Percentiles rank a stretch among this genome's conserved stretches.
Evolutionary conservation across 2,888 invertebrate genomes (phyloP).

Genomic region (Rhingia rostrata): DNA sequence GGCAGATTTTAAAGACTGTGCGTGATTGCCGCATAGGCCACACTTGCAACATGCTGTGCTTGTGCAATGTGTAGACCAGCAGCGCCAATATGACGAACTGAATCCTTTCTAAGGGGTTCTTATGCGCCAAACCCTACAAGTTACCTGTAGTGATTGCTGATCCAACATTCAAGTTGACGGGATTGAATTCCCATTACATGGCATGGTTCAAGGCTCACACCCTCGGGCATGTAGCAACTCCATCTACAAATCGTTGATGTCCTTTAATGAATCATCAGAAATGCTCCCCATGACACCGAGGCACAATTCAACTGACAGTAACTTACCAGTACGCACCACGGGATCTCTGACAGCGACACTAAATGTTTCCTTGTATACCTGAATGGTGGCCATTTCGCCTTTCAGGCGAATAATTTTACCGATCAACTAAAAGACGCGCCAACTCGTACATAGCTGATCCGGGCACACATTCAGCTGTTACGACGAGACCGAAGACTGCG

Average conservation of each 20-base stretch:
- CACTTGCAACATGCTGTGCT: slow-evolving; percentile 98
- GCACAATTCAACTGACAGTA: slow-evolving; percentile 98
- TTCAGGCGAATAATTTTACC: slow-evolving; percentile 99
- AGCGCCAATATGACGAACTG: slow-evolving; percentile 96
- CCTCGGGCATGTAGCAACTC: slow-evolving; percentile 99
- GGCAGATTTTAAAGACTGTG: slow-evolving; percentile 98
- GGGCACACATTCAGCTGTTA: slow-evolving; percentile 99
- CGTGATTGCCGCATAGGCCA: slow-evolving; percentile 99
- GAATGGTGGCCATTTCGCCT: slow-evolving; percentile 99
- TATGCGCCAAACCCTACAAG: slow-evolving; percentile 96
- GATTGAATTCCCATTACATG: slow-evolving; percentile 95
- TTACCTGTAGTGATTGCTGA: slow-evolving; percentile 99
- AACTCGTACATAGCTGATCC: slow-evolving; percentile 99
- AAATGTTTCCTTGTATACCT: slow-evolving; percentile 98
- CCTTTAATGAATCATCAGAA: slow-evolving; percentile 99
- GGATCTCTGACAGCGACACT: slow-evolving; percentile 99
- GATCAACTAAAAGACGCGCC: slow-evolving; percentile 97
- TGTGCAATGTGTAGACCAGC: slow-evolving; percentile 96
- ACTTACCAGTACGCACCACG: slow-evolving; percentile 98
- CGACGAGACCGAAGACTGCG: slow-evolving; percentile 99
- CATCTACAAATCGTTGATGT: slow-evolving; percentile 95
- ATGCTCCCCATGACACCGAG: slow-evolving; percentile 99
- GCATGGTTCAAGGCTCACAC: slow-evolving; percentile 93
- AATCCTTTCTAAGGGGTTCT: slow-evolving; percentile 98
- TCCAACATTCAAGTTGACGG: slow-evolving; percentile 93